Percentiles rank a stretch among this genome's conserved stretches.
Conservation (phyloP, 2,888 invertebrate species). For the Drosophila kanekoi region DNA sequence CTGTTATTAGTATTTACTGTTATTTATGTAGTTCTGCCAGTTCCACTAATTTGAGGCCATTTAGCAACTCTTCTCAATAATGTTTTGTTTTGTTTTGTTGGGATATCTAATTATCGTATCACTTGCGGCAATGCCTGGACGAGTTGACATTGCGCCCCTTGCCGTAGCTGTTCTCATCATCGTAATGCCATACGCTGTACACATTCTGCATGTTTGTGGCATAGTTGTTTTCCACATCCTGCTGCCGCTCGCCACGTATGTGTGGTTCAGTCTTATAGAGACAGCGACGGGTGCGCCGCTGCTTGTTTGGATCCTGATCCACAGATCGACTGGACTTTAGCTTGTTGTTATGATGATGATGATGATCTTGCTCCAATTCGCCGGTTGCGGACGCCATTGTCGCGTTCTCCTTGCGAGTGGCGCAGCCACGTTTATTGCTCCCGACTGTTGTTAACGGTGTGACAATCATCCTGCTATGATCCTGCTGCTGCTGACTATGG, state of each 20-base stretch:
- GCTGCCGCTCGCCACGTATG: constrained; percentile 39
- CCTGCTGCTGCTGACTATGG: constrained; percentile 23
- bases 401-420: constrained; percentile 65
- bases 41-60: constrained; percentile 4
- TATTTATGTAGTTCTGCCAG: constrained; percentile 9
- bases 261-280: constrained; percentile 82
- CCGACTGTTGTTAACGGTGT: constrained; percentile 59
- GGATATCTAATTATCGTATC: constrained; percentile 58
- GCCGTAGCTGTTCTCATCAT: constrained; percentile 77
- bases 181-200: constrained; percentile 65
- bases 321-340: constrained; percentile 47
- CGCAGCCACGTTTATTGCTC: constrained; percentile 74
- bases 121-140: constrained; percentile 78
- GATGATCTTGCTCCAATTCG: constrained; percentile 66
- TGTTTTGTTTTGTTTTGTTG: neutral
- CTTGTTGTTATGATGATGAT: constrained; percentile 16
- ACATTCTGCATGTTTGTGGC: constrained; percentile 66
- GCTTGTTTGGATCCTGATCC: constrained; percentile 48
- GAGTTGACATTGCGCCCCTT: constrained; percentile 69
- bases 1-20: constrained; percentile 14
- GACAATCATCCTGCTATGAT: constrained; percentile 16
- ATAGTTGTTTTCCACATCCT: constrained; percentile 77
- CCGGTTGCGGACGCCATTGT: constrained; percentile 76
- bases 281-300: constrained; percentile 81
- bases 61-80: constrained; percentile 12